Base-by-base conservation (phyloP, 2,113 vertebrate species). In the Silurus asotus region DNA sequence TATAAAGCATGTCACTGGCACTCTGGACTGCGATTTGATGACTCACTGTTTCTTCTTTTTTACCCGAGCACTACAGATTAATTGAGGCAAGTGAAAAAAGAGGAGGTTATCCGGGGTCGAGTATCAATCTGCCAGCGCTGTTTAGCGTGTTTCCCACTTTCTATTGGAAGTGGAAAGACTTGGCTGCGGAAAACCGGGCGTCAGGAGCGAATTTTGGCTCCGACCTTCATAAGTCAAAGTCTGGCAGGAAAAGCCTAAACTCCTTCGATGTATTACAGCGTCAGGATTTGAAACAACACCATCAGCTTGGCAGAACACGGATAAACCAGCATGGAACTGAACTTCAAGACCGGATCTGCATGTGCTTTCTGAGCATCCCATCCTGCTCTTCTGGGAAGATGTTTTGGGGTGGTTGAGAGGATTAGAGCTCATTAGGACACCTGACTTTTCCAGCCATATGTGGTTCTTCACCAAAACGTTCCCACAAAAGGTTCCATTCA, bases 191-290 rank as follows among this genome's bases (percentile, higher is more conserved):
- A 89, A 89, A 67, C 14, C 89, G 91, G 87, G 89, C 90, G 91
- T 91, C 90, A 92, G 90, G 91, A 91, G 87, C 90, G 64, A 61
- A 84, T 90, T 91, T 89, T 91, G 87, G 82, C 87, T 81, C 56
- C 88, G 89, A 86, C 86, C 84, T 64, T 84, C 56, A 56, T 77
- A 77, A n/a, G 75, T 77, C 75, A 45, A 45, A 37, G 53, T 78
- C 76, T 78, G 76, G 76, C 76, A 28, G n/a, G 6, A 17, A 58
- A 78, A 58, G 51, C 1, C n/a, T 55, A 6, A 13, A 0, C 5
- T 8, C 17, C 28, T 79, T 79, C 17, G 7, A 20, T n/a, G 72
- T 25, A 53, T 3, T 79, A 61, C n/a, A 15, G 56, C 8, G 3
- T 20, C 17, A 79, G 4, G 51, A 77, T 56, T 56, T 15, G 75